These are phyloP conservation scores for Mus spretus DNA, from an alignment of 2,797 vertebrate species.

Conservation along the genomic window DNA sequence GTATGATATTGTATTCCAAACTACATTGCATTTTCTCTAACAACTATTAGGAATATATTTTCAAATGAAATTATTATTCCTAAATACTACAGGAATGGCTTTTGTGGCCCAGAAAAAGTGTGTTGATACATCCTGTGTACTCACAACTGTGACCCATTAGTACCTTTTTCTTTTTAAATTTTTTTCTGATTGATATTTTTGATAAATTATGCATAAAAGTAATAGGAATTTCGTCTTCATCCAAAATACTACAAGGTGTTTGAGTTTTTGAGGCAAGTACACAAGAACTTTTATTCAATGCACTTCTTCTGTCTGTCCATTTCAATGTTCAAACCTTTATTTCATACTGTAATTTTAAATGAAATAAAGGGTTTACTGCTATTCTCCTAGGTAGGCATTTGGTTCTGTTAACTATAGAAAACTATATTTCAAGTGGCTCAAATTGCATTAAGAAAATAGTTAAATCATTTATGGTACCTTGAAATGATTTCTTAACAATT, in stretches of 20 bases:
- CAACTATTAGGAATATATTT: background rate
- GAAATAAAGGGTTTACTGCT: constrained; percentile 70
- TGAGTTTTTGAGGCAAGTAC: constrained; percentile 41
- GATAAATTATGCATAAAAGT: constrained; percentile 13
- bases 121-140: background rate
- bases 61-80: constrained; percentile 35
- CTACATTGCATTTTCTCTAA: background rate
- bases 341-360: constrained; percentile 70
- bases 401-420: constrained; percentile 61
- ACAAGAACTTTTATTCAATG: constrained; percentile 50
- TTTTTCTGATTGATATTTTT: background rate
- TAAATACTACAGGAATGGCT: background rate
- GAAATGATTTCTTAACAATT: constrained; percentile 36
- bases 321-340: constrained; percentile 12
- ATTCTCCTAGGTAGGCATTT: constrained; percentile 51
- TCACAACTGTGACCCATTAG: background rate
- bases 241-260: constrained; percentile 52
- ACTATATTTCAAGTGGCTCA: constrained; percentile 65
- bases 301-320: constrained; percentile 69
- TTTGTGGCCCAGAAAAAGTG: background rate
- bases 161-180: background rate
- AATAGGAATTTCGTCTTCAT: constrained; percentile 22
- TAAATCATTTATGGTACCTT: constrained; percentile 41
- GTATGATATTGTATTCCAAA: background rate
- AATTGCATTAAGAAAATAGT: constrained; percentile 65